Base-by-base conservation (phyloP, 2,888 invertebrate species). In the Meta bourneti region DNA sequence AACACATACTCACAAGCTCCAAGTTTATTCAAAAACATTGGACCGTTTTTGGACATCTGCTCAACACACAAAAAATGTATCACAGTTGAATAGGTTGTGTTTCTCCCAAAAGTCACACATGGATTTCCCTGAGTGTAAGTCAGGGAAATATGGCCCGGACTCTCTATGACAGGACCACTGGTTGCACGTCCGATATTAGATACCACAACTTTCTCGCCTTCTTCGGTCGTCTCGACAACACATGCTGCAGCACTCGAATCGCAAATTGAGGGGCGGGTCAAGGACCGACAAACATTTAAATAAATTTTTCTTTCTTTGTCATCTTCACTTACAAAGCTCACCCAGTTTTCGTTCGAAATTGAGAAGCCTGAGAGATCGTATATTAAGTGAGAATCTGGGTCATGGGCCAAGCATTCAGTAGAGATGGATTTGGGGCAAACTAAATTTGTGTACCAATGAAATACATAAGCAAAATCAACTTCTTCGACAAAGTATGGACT, bases 401-500 rank as follows among this genome's bases (percentile, higher is more conserved):
- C 91, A 74, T 85, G 84, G 6, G 82, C 75, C 8, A 93, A 6
- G 70, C 93, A 93, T 69, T 93, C 89, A 16, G 80, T 49, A 0
- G 54, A 72, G 7, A 54, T 70, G 1, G 71, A 78, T 8, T 81
- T 9, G 8, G 74, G 13, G 74, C 93, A 93, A 19, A 92, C 93
- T 19, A 91, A 88, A 6, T 75, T 48, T n/a, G 93, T 93, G 34
- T 93, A 93, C 93, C 93, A 93, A 52, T 90, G 90, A 79, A 93
- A 93, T 9, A 89, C 92, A 83, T 93, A 93, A 52, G 92, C 94
- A 85, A 94, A 94, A 75, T 94, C 92, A 0, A 89, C 88, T 93
- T 95, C 95, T 51, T 93, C 92, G 6, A 94, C 85, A 92, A 94
- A 95, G 80, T 93, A 93, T 5, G 95, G 95, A 6, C 91, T 82